phyloP scores from a whole-genome alignment of 2,797 vertebrate genomes.

The Pelochelys cantorii region DNA sequence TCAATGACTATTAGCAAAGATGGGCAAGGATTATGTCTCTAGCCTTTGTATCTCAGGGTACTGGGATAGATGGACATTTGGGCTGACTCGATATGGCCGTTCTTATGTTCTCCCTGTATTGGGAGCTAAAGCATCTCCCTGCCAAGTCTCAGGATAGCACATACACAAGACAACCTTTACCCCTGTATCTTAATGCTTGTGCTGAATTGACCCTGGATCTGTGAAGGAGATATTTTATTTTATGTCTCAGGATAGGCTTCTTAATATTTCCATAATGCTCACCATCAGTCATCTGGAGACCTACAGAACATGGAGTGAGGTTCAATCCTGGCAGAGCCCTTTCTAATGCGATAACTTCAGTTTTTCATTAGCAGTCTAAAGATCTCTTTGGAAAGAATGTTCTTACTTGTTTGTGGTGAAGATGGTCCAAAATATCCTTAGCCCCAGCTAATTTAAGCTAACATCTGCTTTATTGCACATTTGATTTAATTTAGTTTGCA shows the following conservation, averaged over 20 bases:
- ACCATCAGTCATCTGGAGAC: neutral
- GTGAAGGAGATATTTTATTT: neutral
- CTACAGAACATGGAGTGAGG: neutral
- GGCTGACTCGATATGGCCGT: too few relatives aligned
- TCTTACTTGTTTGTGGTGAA: neutral
- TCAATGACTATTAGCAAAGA: too few relatives aligned
- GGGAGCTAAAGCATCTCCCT: neutral
- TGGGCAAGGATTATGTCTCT: too few relatives aligned
- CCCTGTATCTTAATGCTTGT: neutral
- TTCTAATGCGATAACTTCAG: neutral
- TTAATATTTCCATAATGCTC: neutral
- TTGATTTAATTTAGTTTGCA: neutral
- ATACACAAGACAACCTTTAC: neutral
- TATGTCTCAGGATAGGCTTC: neutral
- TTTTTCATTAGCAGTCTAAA: neutral
- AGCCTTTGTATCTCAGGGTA: too few relatives aligned
- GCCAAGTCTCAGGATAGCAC: neutral
- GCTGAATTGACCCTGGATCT: accelerated
- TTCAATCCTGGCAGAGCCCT: neutral
- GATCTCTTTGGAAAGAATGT: neutral
- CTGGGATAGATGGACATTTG: too few relatives aligned
- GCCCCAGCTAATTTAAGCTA: too few relatives aligned
- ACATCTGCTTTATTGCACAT: neutral
- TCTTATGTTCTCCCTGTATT: neutral
- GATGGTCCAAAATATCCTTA: neutral